These are phyloP conservation scores for Geopemphigus sp. DNA, from an alignment of 1,140 invertebrate genomes.

Conservation along the genomic window DNA sequence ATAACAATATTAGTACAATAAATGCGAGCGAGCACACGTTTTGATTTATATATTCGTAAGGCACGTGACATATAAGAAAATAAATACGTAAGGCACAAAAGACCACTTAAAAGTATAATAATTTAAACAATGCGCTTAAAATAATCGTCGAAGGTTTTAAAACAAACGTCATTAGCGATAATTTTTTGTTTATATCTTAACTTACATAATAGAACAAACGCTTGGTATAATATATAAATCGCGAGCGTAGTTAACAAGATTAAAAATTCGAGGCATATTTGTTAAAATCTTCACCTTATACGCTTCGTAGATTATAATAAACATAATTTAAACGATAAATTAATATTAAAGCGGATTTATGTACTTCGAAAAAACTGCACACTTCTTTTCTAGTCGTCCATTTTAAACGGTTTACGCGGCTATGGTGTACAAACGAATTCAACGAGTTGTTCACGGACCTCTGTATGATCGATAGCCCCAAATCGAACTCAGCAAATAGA, in stretches of 20 bases:
- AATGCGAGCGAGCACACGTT: conserved; percentile 29
- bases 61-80: conserved; percentile 13
- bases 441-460: conserved; percentile 59
- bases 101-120: conserved; percentile 19
- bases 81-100: conserved; percentile 17
- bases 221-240: conserved; percentile 19
- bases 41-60: conserved; percentile 24
- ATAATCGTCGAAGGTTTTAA: conserved; percentile 8
- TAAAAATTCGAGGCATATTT: background rate
- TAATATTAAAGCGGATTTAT: background rate
- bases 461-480: conserved; percentile 70
- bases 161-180: background rate
- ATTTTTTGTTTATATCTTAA: background rate
- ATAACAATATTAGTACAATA: conserved; percentile 54
- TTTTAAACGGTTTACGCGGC: background rate
- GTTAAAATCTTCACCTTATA: background rate
- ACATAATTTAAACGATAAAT: conserved; percentile 19
- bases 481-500: conserved; percentile 74
- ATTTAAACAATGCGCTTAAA: conserved; percentile 21
- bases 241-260: conserved; percentile 8
- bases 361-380: background rate
- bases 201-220: conserved; percentile 20
- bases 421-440: conserved; percentile 8
- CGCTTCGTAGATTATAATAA: background rate
- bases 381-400: background rate